Base-by-base conservation (phyloP, 2,113 vertebrate species). In the Amia ocellicauda region DNA sequence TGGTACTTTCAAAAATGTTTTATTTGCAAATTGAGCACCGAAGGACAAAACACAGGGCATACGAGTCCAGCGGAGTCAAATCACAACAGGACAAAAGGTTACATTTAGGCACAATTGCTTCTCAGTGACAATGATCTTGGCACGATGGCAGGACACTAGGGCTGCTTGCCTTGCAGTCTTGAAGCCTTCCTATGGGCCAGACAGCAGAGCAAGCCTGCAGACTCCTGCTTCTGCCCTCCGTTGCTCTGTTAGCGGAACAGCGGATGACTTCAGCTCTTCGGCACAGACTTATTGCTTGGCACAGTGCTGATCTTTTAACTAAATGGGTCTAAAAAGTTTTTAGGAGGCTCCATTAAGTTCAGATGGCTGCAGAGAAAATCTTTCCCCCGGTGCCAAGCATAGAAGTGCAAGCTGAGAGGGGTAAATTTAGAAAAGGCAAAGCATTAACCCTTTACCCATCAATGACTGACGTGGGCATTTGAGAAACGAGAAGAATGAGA, bases 261-360 rank as follows among this genome's bases (percentile, higher is more conserved):
- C 31, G 11, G 5, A 36, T 36, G 31, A 36, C 31, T 36, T n/a
- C 5, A 11, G 31, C 31, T 36, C 23, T 60, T 24, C 16, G 4
- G 36, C 20, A 22, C 13, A 17, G 3, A 40, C 61, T 47, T 19
- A 23, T 41, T 64, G 9, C 23, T 19, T 19, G 59, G 24, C 23
- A 36, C 40, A 16, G 13, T 14, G 23, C 23, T 14, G 23, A 54
- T 20, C 60, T 29, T 17, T 63, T n/a, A 22, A 40, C 16, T 54
- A 17, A 63, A 16, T 40, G 31, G 22, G 22, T 63, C 29, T 40
- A n/a, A 14, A 11, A 54, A 24, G 29, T 45, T 27, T 56, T 43
- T 53, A 47, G 41, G 53, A 64, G 45, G 41, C 23, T 43, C 31
- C 53, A 63, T 63, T 53, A 63, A 53, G 61, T 19, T 31, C 4